Base-by-base conservation (phyloP, 2,888 invertebrate genomes). In the Operophtera brumata region DNA sequence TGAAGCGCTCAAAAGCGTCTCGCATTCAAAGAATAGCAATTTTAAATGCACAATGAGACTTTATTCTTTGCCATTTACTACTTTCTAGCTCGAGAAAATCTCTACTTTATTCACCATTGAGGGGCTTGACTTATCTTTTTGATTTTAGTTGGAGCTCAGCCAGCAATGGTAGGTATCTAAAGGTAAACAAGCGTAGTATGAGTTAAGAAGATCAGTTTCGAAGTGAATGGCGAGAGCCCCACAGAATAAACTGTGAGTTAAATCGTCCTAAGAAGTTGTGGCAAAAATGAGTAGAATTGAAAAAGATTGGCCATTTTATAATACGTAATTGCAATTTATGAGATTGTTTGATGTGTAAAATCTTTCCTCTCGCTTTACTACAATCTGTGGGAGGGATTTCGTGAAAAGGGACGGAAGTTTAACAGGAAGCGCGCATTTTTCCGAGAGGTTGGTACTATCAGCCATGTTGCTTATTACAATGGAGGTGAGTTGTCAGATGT, bases 11-110 rank as follows among this genome's bases (percentile, higher is more conserved):
- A 50, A 65, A 65, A 65, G 59, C 63, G 63, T 64, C 54, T 64
- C 62, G 39, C 34, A 50, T 64, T 61, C 57, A 64, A 54, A 62
- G 62, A 66, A 60, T 57, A 64, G 64, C 62, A 66, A 70, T 73
- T 70, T 65, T 65, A 70, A 71, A 64, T 66, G 66, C 66, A 69
- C 65, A 65, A 62, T 67, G 56, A 60, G 61, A 52, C 49, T 55
- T 42, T 32, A 47, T 46, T 39, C 39, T 12, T 53, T 52, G 12
- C 41, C 13, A 30, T 44, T 53, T 28, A 35, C 25, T 52, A 12
- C 28, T 13, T 36, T 40, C 46, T 26, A 10, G 37, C 36, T 47
- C 56, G 58, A 48, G 37, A n/a, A 36, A 55, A 53, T 42, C 37
- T 42, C 39, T 3, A 41, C 28, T 30, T 44, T 14, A 7, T n/a